phyloP scores from a whole-genome alignment of 2,113 vertebrate genomes.

The Ardeotis arabs region DNA sequence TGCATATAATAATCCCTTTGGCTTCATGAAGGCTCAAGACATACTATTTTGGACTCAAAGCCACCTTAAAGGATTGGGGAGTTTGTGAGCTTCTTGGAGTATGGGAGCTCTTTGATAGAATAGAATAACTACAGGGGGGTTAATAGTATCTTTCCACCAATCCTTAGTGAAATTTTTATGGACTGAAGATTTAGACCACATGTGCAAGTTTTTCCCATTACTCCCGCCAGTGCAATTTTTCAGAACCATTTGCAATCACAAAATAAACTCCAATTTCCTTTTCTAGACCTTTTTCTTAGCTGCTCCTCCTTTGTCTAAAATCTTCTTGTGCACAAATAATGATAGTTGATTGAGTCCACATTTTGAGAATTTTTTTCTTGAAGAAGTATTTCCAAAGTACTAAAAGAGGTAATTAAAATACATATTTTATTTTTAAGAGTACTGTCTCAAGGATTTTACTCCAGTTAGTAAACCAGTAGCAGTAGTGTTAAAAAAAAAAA shows the following conservation, averaged over 20 bases:
- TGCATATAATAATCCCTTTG: neutral
- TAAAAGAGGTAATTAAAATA: neutral
- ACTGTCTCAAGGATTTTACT: neutral
- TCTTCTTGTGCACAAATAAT: neutral
- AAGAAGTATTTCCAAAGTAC: neutral
- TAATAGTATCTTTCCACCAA: neutral
- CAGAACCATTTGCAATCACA: neutral
- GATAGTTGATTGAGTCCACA: neutral
- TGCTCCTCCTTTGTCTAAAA: neutral
- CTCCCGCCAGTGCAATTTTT: neutral
- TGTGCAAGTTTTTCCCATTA: neutral
- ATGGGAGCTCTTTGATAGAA: neutral
- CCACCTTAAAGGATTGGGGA: accelerated
- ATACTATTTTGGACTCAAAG: neutral
- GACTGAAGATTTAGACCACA: neutral
- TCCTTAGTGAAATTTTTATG: neutral
- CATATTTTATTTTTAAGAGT: neutral
- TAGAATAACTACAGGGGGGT: neutral
- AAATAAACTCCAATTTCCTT: neutral
- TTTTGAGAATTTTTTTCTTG: neutral
- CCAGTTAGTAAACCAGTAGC: neutral
- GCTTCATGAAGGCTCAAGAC: neutral
- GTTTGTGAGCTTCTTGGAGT: neutral
- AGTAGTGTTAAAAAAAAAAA: neutral
- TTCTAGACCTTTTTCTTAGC: neutral